A percentile compares a stretch with the other conserved stretches of the same genome.
Conservation (phyloP, 1,140 invertebrate genomes). For the Drosophila watanabei region DNA sequence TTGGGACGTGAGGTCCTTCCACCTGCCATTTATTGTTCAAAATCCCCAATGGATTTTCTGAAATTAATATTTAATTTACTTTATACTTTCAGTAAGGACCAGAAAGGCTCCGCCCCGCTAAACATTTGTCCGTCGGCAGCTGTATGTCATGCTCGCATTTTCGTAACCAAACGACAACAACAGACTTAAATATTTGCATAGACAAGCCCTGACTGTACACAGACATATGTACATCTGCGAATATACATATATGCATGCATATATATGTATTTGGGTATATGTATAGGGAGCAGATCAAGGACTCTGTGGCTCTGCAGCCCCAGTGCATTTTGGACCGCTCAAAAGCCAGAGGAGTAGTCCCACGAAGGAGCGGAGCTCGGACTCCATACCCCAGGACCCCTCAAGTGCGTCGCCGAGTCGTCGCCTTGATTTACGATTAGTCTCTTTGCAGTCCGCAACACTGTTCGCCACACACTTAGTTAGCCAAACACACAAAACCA, state of each 20-base stretch:
- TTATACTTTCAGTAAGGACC: conserved; percentile 57
- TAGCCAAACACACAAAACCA: conserved; percentile 66
- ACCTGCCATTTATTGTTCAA: conserved; percentile 11
- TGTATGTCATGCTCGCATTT: conserved; percentile 75
- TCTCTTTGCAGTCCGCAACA: conserved; percentile 65
- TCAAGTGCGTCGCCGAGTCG: conserved; percentile 55
- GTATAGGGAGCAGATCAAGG: conserved; percentile 17
- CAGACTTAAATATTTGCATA: conserved; percentile 79
- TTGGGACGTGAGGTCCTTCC: neutral
- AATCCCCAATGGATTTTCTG: conserved; percentile 17
- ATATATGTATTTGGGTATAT: conserved; percentile 8
- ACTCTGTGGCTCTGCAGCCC: conserved; percentile 28
- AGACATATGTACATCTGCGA: conserved; percentile 17
- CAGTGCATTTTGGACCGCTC: conserved; percentile 39
- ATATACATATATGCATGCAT: conserved; percentile 15
- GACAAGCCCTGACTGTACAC: conserved; percentile 54
- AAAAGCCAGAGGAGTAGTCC: conserved; percentile 38
- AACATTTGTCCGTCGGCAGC: conserved; percentile 65
- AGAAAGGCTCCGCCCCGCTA: conserved; percentile 30
- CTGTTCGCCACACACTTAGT: conserved; percentile 71
- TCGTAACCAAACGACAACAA: conserved; percentile 75
- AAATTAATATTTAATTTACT: conserved; percentile 71
- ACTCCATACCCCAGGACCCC: conserved; percentile 12
- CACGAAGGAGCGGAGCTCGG: conserved; percentile 25
- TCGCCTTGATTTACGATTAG: conserved; percentile 73